phyloP scores from a whole-genome alignment of 53 echinoderm and acorn worm species.

The Patiria pectinifera region DNA sequence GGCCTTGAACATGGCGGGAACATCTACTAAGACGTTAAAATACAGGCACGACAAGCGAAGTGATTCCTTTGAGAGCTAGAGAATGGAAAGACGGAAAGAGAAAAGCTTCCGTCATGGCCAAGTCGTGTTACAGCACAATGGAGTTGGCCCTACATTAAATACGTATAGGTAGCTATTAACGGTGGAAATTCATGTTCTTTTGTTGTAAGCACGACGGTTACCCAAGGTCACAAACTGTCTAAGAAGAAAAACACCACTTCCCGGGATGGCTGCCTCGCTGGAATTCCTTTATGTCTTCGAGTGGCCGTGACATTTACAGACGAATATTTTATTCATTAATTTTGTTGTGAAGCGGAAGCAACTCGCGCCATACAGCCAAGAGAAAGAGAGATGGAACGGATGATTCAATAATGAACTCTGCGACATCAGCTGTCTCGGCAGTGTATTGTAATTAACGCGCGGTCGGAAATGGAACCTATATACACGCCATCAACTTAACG shows the following conservation, averaged over 20 bases:
- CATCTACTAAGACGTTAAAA: no score
- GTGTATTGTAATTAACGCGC: neutral
- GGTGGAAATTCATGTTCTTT: no score
- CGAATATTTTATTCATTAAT: neutral
- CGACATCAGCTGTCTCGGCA: neutral
- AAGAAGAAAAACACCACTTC: neutral
- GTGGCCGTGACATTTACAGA: slow-evolving; percentile 1
- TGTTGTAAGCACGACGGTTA: no score
- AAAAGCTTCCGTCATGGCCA: no score
- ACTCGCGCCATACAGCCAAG: neutral
- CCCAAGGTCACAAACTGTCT: no score
- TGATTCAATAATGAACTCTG: neutral
- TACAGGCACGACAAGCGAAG: no score
- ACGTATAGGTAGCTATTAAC: no score
- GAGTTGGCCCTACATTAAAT: no score
- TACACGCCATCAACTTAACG: neutral
- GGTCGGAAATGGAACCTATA: neutral
- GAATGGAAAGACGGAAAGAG: no score
- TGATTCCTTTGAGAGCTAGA: no score
- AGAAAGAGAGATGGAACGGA: neutral
- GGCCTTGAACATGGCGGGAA: no score
- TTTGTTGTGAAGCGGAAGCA: neutral
- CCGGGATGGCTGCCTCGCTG: neutral
- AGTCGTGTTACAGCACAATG: no score
- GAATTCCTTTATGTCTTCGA: neutral